A percentile compares a stretch with the other conserved stretches of the same genome.
phyloP scores from a whole-genome alignment of 1,140 invertebrate genomes.

The Drosophila melanogaster region Release_6_plus_ISO1_MT NT_033777.3:16352001-16352500 shows the following conservation, averaged over 20 bases:
- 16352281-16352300: constrained; percentile 88
- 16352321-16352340: constrained; percentile 72
- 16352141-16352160: constrained; percentile 92
- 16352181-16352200: constrained; percentile 86
- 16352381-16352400: no score
- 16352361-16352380: constrained; percentile 7
- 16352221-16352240: constrained; percentile 86
- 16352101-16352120: constrained; percentile 90
- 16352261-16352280: constrained; percentile 89
- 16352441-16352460: no score
- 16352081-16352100: constrained; percentile 89
- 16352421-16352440: not conserved
- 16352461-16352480: no score
- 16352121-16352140: constrained; percentile 92
- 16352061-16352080: constrained; percentile 10
- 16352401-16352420: not conserved
- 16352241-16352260: constrained; percentile 87
- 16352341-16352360: not conserved
- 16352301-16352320: constrained; percentile 86
- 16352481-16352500: no score
- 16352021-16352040: constrained; percentile 89
- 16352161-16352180: constrained; percentile 86
- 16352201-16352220: constrained; percentile 87
- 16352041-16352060: constrained; percentile 23
- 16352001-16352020: constrained; percentile 93